phyloP scores from a whole-genome alignment of 2,113 vertebrate genomes.

The Rhabdomys dilectus region DNA sequence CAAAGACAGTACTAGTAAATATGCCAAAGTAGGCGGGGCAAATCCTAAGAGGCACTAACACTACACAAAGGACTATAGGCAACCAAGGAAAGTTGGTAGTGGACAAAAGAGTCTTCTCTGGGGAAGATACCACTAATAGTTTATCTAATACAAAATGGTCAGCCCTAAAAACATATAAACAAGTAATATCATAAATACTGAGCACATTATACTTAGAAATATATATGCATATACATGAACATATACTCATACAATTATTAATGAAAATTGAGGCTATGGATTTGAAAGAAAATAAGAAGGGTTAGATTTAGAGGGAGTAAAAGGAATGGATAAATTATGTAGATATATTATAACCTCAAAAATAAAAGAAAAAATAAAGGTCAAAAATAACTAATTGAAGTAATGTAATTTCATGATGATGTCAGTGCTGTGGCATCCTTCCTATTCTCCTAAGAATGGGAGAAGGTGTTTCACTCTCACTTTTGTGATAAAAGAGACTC shows the following conservation, averaged over 20 bases:
- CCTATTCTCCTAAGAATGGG: background rate
- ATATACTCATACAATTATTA: background rate
- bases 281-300: background rate
- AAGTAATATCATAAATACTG: background rate
- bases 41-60: too few species aligned
- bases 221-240: background rate
- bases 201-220: background rate
- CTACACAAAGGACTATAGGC: background rate
- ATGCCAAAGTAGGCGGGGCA: background rate
- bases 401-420: background rate
- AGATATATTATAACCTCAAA: background rate
- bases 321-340: background rate
- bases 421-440: background rate
- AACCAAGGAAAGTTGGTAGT: background rate
- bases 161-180: background rate
- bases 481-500: background rate
- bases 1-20: too few species aligned
- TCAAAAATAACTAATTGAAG: conserved; percentile 30
- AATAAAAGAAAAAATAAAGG: background rate
- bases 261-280: background rate
- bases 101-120: background rate
- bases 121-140: background rate
- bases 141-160: background rate
- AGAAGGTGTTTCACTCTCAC: background rate
- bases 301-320: background rate